Conservation (phyloP, 1,140 invertebrate species). For the Drosophila triauraria region DNA sequence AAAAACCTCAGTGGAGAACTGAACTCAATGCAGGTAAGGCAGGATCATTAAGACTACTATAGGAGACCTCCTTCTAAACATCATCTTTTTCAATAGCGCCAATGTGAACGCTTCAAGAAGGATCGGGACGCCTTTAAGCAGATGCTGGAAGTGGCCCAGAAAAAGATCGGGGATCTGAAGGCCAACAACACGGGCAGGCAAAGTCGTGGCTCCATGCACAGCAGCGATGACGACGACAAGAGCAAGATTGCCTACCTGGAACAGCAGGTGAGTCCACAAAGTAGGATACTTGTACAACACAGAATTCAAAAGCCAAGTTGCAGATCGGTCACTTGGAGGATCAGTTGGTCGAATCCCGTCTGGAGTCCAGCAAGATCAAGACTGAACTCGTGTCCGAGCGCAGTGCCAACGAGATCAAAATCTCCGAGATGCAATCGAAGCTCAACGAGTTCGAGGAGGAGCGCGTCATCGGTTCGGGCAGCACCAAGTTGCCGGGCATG, state of each 20-base stretch:
- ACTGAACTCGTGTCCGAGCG: slow-evolving; percentile 96
- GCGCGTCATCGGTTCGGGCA: slow-evolving; percentile 90
- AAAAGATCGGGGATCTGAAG: slow-evolving; percentile 92
- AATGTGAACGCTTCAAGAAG: slow-evolving; percentile 90
- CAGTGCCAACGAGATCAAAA: slow-evolving; percentile 94
- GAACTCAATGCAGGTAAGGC: slow-evolving; percentile 90
- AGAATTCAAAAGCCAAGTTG: background rate
- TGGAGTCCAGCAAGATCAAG: slow-evolving; percentile 93
- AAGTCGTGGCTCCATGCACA: slow-evolving; percentile 82
- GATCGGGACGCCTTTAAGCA: slow-evolving; percentile 96
- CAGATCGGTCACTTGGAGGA: slow-evolving; percentile 93
- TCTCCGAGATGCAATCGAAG: slow-evolving; percentile 95
- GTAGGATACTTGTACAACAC: background rate
- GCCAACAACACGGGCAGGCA: slow-evolving; percentile 84
- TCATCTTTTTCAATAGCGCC: slow-evolving; percentile 48
- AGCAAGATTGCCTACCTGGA: slow-evolving; percentile 90
- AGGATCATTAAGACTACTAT: no score
- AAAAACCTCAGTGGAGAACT: slow-evolving; percentile 94
- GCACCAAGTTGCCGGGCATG: slow-evolving; percentile 93
- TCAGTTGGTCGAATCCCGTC: slow-evolving; percentile 92
- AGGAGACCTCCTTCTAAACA: background rate
- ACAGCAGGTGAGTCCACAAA: slow-evolving; percentile 87
- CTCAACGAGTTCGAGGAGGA: slow-evolving; percentile 97
- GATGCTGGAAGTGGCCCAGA: slow-evolving; percentile 94
- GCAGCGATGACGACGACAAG: slow-evolving; percentile 87